Evolutionary conservation across 2,888 invertebrate species (phyloP).

Genomic region (Molorchus minor): DNA sequence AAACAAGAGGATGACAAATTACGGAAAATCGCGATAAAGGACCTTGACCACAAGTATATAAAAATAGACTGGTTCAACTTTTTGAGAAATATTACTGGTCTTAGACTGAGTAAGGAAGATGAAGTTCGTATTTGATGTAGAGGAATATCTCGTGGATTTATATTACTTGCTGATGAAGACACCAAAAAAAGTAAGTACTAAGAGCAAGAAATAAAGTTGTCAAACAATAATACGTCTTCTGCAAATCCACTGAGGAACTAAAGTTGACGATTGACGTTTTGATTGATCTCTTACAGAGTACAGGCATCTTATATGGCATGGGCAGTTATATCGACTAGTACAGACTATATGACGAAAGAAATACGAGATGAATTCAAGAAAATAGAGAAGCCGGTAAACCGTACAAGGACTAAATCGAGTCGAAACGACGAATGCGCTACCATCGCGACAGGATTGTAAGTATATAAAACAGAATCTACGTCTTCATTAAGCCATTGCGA

Average conservation of each 20-base stretch:
- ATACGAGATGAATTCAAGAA: conserved; percentile 38
- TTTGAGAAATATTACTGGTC: conserved; percentile 45
- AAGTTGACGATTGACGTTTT: too few species aligned
- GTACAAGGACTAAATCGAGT: conserved; percentile 1
- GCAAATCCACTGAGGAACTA: too few species aligned
- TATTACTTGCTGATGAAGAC: conserved; percentile 44
- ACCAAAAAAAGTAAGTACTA: conserved; percentile 38
- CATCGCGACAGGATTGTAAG: conserved; percentile 44
- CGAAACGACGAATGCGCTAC: conserved; percentile 43
- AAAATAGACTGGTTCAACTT: conserved; percentile 50
- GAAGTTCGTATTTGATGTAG: conserved; percentile 41
- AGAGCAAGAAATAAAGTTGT: too few species aligned
- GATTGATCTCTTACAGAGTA: conserved; percentile 46
- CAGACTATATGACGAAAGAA: conserved; percentile 43
- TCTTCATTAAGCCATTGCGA: background rate
- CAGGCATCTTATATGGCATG: conserved; percentile 53
- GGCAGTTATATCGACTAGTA: conserved; percentile 45
- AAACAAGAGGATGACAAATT: conserved; percentile 11
- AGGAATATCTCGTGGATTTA: conserved; percentile 45
- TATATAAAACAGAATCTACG: conserved; percentile 25
- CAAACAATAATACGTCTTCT: too few species aligned
- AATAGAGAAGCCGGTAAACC: conserved; percentile 29
- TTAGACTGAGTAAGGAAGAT: conserved; percentile 42
- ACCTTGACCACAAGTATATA: conserved; percentile 40
- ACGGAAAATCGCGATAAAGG: conserved; percentile 34